A percentile compares a stretch with the other conserved stretches of the same genome.
Conservation (phyloP, 64 coral and sea anemone species). For the Acropora yongei region DNA sequence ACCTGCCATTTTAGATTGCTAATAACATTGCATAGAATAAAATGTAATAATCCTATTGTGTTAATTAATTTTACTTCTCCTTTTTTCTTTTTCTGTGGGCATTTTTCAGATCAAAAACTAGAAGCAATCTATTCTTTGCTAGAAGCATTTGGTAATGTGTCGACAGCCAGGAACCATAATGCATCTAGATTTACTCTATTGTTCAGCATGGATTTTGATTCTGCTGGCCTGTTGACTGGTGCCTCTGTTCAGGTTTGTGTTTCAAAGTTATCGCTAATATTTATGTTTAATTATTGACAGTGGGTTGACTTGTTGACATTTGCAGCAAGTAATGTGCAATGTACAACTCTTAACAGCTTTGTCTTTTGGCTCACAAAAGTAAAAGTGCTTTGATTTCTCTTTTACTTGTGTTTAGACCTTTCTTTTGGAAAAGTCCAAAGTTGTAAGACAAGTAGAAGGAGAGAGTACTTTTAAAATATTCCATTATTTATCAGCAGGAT, state of each 20-base stretch:
- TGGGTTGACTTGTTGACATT: too few relatives aligned
- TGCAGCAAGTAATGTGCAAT: too few relatives aligned
- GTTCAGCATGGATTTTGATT: constrained; percentile 94
- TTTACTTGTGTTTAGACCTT: constrained; percentile 75
- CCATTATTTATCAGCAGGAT: constrained; percentile 88
- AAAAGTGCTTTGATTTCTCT: too few relatives aligned
- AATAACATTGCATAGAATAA: too few relatives aligned
- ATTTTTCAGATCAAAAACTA: constrained; percentile 79
- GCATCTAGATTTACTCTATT: constrained; percentile 86
- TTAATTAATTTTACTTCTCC: not conserved
- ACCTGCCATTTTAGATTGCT: too few relatives aligned
- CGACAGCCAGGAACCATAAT: constrained; percentile 84
- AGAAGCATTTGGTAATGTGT: constrained; percentile 94
- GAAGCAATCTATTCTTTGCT: constrained; percentile 89
- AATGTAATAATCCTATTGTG: not conserved
- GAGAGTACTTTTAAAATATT: constrained; percentile 95
- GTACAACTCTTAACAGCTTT: too few relatives aligned
- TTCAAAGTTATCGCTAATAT: too few relatives aligned
- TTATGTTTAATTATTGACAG: too few relatives aligned
- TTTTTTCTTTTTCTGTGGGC: not conserved
- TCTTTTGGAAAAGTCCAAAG: constrained; percentile 90
- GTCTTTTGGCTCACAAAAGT: too few relatives aligned
- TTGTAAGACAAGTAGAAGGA: constrained; percentile 80
- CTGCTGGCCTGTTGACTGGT: constrained; percentile 80
- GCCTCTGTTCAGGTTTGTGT: constrained; percentile 78